Percentiles rank a stretch among this genome's conserved stretches.
These are phyloP conservation scores for Microcebus lehilahytsara DNA, from an alignment of 2,113 vertebrate genomes.

Conservation along the genomic window DNA sequence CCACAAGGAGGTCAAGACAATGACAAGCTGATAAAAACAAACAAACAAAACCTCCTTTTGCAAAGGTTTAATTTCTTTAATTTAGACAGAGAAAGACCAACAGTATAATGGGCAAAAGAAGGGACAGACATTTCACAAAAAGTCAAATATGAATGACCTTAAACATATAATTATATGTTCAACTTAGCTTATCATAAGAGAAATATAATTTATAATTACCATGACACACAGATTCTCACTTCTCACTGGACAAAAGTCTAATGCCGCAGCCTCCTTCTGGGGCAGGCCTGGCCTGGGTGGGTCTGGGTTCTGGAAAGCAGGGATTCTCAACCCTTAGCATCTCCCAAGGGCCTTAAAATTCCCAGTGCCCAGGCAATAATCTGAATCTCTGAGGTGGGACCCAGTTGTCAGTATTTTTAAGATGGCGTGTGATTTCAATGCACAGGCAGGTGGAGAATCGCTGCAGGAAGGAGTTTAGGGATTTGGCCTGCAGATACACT, in stretches of 20 bases:
- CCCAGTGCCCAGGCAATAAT: not conserved
- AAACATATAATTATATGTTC: not conserved
- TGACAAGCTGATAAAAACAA: not conserved
- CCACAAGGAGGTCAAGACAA: not conserved
- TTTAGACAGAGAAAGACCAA: not conserved
- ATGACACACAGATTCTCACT: rapidly evolving
- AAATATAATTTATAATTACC: not conserved
- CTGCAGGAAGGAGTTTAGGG: not conserved
- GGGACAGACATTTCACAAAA: not conserved
- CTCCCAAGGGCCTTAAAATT: not conserved
- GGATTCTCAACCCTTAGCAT: not conserved
- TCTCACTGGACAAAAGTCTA: not conserved
- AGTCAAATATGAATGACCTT: not conserved
- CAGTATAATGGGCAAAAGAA: not conserved
- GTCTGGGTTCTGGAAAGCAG: not conserved
- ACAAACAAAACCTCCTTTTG: not conserved
- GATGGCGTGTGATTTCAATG: not conserved
- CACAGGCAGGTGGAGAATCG: not conserved
- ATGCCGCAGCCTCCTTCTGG: not conserved
- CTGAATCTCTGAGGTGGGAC: not conserved
- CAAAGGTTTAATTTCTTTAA: not conserved
- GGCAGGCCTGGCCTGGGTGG: rapidly evolving
- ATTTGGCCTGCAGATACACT: not conserved
- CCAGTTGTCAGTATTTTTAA: not conserved
- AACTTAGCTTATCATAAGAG: not conserved